Evolutionary conservation across 2,888 invertebrate genomes (phyloP).

Genomic region (Heliconius charithonia): DNA sequence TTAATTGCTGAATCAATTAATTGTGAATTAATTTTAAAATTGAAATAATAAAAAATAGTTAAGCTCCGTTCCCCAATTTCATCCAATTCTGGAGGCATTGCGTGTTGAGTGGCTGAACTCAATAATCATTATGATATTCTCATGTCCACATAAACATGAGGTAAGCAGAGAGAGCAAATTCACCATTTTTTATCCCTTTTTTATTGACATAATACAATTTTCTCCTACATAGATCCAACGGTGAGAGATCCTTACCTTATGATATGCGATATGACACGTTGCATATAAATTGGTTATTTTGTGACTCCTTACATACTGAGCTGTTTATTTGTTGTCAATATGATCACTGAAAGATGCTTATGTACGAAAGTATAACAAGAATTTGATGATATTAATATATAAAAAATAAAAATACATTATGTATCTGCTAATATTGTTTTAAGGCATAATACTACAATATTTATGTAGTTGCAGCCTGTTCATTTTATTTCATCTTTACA

Average conservation of each 20-base stretch:
- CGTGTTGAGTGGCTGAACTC: no score
- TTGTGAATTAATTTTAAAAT: no score
- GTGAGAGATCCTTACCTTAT: background rate
- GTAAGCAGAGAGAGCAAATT: no score
- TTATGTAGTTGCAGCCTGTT: no score
- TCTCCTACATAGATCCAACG: background rate
- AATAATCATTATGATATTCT: no score
- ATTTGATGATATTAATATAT: background rate
- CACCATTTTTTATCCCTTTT: background rate
- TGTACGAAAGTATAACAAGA: background rate
- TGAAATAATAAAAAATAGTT: no score
- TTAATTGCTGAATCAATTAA: background rate
- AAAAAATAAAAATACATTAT: background rate
- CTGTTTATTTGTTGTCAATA: slow-evolving; percentile 12
- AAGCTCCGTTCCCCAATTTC: no score
- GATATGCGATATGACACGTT: slow-evolving; percentile 1
- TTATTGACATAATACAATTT: background rate
- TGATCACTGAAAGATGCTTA: background rate
- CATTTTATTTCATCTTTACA: no score
- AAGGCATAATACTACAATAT: no score
- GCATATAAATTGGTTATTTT: slow-evolving; percentile 24
- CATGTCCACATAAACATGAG: no score
- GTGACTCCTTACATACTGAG: background rate
- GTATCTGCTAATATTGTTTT: background rate
- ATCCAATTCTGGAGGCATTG: no score